These are phyloP conservation scores for Malurus alboscapulatus DNA, from an alignment of 2,113 vertebrate species.

Conservation along the genomic window DNA sequence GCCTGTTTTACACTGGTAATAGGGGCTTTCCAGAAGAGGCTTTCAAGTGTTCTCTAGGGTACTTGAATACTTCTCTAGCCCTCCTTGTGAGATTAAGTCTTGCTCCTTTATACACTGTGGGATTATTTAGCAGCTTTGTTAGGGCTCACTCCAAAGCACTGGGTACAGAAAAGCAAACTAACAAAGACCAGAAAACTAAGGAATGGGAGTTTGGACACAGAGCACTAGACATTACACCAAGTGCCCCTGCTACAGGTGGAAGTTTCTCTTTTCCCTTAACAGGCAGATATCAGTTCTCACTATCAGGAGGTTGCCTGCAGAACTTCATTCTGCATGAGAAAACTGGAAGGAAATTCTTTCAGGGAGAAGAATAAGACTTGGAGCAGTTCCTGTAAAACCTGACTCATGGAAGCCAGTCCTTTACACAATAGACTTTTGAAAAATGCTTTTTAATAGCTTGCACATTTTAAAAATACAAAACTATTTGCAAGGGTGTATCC, in stretches of 20 bases:
- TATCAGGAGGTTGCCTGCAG: background rate
- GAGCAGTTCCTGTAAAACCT: conserved; percentile 59
- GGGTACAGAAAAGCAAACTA: background rate
- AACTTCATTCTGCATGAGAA: conserved; percentile 11
- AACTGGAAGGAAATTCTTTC: conserved; percentile 37
- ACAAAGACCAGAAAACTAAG: background rate
- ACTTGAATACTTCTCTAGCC: conserved; percentile 32
- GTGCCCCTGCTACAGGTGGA: background rate
- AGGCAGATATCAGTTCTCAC: background rate
- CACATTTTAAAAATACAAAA: conserved; percentile 59
- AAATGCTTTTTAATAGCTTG: conserved; percentile 60
- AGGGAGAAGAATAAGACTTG: conserved; percentile 35
- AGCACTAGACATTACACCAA: background rate
- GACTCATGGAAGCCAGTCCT: conserved; percentile 54
- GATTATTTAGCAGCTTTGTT: conserved; percentile 26
- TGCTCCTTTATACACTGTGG: background rate
- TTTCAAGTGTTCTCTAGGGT: conserved; percentile 33
- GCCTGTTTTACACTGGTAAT: background rate
- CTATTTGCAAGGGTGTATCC: conserved; percentile 42
- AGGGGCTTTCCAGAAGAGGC: conserved; percentile 33
- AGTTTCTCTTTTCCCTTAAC: background rate
- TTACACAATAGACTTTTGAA: conserved; percentile 49
- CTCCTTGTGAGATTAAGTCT: conserved; percentile 25
- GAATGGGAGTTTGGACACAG: background rate
- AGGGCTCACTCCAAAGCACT: background rate